Base-by-base conservation (phyloP, 2,797 vertebrate species). In the Pampus argenteus region DNA sequence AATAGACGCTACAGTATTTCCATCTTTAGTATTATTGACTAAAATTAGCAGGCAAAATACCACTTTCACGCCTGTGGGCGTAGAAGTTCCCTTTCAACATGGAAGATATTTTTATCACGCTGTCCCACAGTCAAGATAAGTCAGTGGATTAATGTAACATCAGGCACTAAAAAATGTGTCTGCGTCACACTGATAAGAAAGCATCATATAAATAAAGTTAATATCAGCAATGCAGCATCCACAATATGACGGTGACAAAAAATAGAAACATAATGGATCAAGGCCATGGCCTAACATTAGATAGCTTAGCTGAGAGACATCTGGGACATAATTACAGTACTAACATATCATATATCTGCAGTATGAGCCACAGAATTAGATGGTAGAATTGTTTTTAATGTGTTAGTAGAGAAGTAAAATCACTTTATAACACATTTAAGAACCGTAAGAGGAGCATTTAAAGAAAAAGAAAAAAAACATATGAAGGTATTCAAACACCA, bases 121-220 rank as follows among this genome's bases (percentile, higher is more conserved):
- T 79, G 63, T 88, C 70, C 42, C 23, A 55, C 45, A 65, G 74
- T 65, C 74, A 64, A 86, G 74, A 79, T 77, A 75, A 84, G 62
- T 50, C 34, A 17, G 38, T 56, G 75, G 79, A 80, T 84, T 81
- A 82, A 83, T 78, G 74, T 63, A 60, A 66, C 71, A 78, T 80
- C 56, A 67, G 73, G 71, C 59, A 78, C 69, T 66, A 55, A n/a
- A 78, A 79, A 72, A 51, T 52, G 47, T 82, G 72, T 85, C 81
- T 88, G 82, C 50, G 50, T 74, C 65, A 29, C 34, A 68, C 78
- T 80, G 85, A 90, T 88, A 89, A 89, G 82, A 70, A 51, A 38
- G 61, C 72, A 36, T 48, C 56, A 63, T 81, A 76, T 74, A 84
- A 82, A 79, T 78, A 76, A 71, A 76, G 67, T 79, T 79, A 79